Conservation (phyloP, 2,797 vertebrate genomes). For the Lycodopsis pacificus region DNA sequence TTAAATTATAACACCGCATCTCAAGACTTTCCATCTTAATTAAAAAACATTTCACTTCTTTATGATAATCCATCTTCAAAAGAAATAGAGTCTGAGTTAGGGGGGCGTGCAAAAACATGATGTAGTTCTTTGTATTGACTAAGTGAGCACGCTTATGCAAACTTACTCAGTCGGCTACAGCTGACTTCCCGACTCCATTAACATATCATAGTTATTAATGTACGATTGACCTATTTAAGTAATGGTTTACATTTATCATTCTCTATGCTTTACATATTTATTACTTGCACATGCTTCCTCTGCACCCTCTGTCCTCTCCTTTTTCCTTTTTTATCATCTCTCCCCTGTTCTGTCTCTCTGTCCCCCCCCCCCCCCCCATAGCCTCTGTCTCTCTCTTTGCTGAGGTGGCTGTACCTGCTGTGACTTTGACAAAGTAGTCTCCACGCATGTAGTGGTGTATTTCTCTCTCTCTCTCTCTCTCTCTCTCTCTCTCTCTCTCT, state of each 20-base stretch:
- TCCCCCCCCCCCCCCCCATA: slow-evolving; percentile 54
- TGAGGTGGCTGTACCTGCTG: slow-evolving; percentile 86
- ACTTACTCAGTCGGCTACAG: slow-evolving; percentile 56
- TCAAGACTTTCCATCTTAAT: slow-evolving; percentile 12
- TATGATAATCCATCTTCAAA: slow-evolving; percentile 21
- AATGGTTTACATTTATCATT: slow-evolving; percentile 74
- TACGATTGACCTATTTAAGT: slow-evolving; percentile 77
- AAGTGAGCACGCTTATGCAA: slow-evolving; percentile 52
- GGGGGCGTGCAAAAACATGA: slow-evolving; percentile 39
- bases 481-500: slow-evolving; percentile 44
- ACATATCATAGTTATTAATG: slow-evolving; percentile 69
- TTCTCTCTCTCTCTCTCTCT: slow-evolving; percentile 43
- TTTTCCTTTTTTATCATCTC: slow-evolving; percentile 49
- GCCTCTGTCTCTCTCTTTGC: slow-evolving; percentile 79
- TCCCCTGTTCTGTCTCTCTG: slow-evolving; percentile 21
- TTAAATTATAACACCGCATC: neutral
- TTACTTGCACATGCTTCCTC: slow-evolving; percentile 51
- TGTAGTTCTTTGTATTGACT: slow-evolving; percentile 62
- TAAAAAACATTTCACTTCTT: slow-evolving; percentile 37
- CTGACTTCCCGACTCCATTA: slow-evolving; percentile 67
- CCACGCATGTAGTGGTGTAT: slow-evolving; percentile 56
- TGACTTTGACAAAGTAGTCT: slow-evolving; percentile 88
- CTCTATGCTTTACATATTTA: slow-evolving; percentile 67
- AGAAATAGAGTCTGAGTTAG: slow-evolving; percentile 34
- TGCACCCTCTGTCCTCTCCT: slow-evolving; percentile 44